Conservation (phyloP, 2,888 invertebrate species). For the Drosophila mettleri region DNA sequence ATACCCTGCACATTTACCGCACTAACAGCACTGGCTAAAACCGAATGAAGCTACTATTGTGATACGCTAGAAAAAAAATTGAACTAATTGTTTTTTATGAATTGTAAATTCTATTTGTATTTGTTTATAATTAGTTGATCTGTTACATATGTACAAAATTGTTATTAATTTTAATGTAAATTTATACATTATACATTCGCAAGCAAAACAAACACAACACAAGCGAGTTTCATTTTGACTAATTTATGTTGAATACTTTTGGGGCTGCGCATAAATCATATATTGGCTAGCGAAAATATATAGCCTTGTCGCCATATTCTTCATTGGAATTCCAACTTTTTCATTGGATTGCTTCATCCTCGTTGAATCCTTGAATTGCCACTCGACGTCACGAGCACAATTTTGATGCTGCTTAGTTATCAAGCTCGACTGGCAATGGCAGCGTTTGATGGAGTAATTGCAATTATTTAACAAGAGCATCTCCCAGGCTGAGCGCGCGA, state of each 20-base stretch:
- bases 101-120: neutral
- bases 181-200: neutral
- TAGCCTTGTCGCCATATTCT: neutral
- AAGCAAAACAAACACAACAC: neutral
- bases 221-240: neutral
- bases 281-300: neutral
- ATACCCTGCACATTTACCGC: neutral
- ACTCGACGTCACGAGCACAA: no score
- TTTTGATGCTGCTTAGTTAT: no score
- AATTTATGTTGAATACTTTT: constrained; percentile 6
- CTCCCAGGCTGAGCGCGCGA: no score
- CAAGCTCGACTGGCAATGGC: no score
- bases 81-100: neutral
- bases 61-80: neutral
- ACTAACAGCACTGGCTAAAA: neutral
- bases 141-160: neutral
- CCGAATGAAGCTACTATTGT: neutral
- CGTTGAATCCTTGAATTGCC: no score
- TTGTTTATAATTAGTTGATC: neutral
- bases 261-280: neutral
- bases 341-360: no score
- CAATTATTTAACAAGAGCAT: no score
- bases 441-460: no score
- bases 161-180: neutral
- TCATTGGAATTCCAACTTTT: no score